Base-by-base conservation (phyloP, 2,797 vertebrate species). In the Tamandua tetradactyla region DNA sequence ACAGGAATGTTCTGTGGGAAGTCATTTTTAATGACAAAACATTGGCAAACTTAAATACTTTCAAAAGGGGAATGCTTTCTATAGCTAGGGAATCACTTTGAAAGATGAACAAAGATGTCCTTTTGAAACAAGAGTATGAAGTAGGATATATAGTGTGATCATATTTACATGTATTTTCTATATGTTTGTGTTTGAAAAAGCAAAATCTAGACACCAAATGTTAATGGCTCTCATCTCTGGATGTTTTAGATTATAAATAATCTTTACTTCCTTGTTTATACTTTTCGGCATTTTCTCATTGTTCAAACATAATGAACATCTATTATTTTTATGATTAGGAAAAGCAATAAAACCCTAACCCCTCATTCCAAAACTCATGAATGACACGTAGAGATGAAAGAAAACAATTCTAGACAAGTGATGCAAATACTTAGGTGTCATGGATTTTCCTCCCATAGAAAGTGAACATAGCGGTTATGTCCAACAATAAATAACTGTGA, bases 271-370 rank as follows among this genome's bases (percentile, higher is more conserved):
- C 35, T 94, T 93, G 35, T 76, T 80, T 81, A 71, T 62, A 44
- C 17, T 85, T 94, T 35, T 61, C 44, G 86, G 3, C 66, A 88
- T 91, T 74, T 95, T 91, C 57, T 89, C 37, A 82, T 83, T 85
- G 32, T 80, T 96, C 8, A 87, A 89, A 94, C 93, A 83, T 47
- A 86, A 96, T 18, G 8, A 89, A 27, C n/a, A 72, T 87, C n/a
- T 92, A 44, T 82, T 78, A 79, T 52, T 69, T 92, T 93, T 64
- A 40, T 62, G n/a, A 23, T 85, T 89, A 78, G 69, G 55, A 91
- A 49, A 91, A 94, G 81, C 5, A 84, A 61, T 71, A 80, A 87
- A 94, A 87, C 61, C 18, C 3, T 66, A 52, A 55, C 17, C 18
- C 3, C 6, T 81, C 66, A 20, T 93, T 69, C 69, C 27, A 35